phyloP scores from a whole-genome alignment of 1,140 invertebrate genomes.

The Dolichoris vasculosae region DNA sequence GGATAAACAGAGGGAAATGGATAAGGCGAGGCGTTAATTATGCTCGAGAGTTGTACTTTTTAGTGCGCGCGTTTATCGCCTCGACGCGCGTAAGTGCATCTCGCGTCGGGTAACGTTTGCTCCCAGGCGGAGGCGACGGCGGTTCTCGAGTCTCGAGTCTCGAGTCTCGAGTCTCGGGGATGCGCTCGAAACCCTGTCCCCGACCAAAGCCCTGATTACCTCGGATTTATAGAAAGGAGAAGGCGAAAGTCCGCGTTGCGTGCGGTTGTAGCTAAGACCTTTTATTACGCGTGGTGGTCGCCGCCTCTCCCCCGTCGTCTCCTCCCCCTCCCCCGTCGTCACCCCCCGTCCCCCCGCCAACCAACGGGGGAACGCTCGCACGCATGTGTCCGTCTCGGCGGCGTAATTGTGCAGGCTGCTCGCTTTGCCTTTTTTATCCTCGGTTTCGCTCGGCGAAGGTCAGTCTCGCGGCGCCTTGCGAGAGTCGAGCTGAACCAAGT shows the following conservation, averaged over 20 bases:
- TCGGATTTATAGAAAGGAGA: background rate
- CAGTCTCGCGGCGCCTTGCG: background rate
- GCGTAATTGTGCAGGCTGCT: background rate
- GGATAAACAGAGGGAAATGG: background rate
- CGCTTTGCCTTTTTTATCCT: constrained; percentile 4
- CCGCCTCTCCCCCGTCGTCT: background rate
- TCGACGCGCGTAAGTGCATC: too few species aligned
- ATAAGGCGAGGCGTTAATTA: background rate
- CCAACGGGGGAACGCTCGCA: too few species aligned
- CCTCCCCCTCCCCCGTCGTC: background rate
- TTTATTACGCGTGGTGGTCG: background rate
- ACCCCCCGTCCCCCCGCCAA: too few species aligned
- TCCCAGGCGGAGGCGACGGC: too few species aligned
- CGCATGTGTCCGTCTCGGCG: background rate
- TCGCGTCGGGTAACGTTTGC: too few species aligned
- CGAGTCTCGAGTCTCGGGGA: too few species aligned
- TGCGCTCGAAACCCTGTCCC: too few species aligned
- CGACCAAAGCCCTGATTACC: background rate
- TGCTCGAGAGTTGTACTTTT: too few species aligned
- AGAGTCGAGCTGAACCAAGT: background rate
- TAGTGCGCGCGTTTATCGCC: too few species aligned
- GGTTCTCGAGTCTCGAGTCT: too few species aligned
- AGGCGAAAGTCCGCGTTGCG: background rate
- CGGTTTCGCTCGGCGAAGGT: constrained; percentile 14
- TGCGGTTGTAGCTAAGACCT: background rate